Conservation (phyloP, 2,888 invertebrate species). For the Drosophila monieri region DNA sequence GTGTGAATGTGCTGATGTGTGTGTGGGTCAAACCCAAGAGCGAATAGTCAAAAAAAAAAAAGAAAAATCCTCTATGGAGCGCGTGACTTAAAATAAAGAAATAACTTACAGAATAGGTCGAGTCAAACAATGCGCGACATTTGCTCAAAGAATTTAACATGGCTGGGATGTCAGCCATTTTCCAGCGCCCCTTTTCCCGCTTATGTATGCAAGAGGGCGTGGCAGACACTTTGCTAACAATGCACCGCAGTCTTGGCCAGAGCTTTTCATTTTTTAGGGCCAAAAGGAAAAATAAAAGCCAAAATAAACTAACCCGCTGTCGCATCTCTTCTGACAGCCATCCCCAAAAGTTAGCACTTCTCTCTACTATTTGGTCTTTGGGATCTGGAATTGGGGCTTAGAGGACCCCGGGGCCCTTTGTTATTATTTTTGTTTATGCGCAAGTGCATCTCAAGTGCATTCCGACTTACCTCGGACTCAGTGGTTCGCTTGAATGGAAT, state of each 20-base stretch:
- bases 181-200: constrained; percentile 19
- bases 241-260: constrained; percentile 45
- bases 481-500: constrained; percentile 8
- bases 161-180: constrained; percentile 49
- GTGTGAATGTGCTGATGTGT: constrained; percentile 6
- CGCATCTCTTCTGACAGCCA: constrained; percentile 39
- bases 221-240: constrained; percentile 50
- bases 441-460: constrained; percentile 48
- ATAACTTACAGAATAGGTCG: constrained; percentile 71
- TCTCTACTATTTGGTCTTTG: constrained; percentile 24
- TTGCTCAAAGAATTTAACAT: constrained; percentile 66
- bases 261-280: constrained; percentile 48
- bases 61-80: constrained; percentile 45
- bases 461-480: constrained; percentile 60
- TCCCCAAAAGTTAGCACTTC: constrained; percentile 66
- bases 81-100: constrained; percentile 74
- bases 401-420: constrained; percentile 31
- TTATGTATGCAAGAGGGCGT: constrained; percentile 19
- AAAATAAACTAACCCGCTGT: constrained; percentile 1
- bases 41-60: constrained; percentile 17
- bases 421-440: constrained; percentile 62
- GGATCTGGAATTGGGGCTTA: constrained; percentile 28
- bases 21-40: constrained; percentile 40
- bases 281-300: background rate
- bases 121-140: constrained; percentile 72